These are phyloP conservation scores for Acromyrmex charruanus DNA, from an alignment of 1,140 invertebrate species.

Conservation along the genomic window DNA sequence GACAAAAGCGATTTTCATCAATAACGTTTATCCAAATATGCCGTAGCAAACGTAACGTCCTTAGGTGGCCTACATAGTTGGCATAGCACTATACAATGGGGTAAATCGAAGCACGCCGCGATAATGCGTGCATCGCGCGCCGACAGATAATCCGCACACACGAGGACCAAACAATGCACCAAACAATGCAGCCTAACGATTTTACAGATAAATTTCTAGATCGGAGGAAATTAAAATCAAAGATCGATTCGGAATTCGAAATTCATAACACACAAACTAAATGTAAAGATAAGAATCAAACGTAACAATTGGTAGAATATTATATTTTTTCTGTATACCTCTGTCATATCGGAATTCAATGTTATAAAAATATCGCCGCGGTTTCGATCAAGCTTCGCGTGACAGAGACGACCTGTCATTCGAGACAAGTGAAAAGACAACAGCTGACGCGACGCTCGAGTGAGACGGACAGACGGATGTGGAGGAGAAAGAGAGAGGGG, in stretches of 20 bases:
- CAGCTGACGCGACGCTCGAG: constrained; percentile 57
- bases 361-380: neutral
- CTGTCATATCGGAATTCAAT: neutral
- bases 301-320: neutral
- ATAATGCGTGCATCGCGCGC: constrained; percentile 17
- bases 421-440: constrained; percentile 36
- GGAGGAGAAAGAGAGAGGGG: neutral
- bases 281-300: neutral
- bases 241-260: neutral
- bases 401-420: constrained; percentile 31
- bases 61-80: constrained; percentile 17
- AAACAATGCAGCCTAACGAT: neutral
- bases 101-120: constrained; percentile 31
- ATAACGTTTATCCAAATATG: constrained; percentile 1
- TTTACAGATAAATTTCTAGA: neutral
- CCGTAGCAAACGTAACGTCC: constrained; percentile 8
- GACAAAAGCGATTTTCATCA: constrained; percentile 17
- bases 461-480: neutral
- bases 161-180: constrained; percentile 3
- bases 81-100: constrained; percentile 28
- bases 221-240: neutral
- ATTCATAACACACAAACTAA: neutral
- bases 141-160: constrained; percentile 7
- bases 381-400: neutral
- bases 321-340: neutral